These are phyloP conservation scores for Ephestia elutella DNA, from an alignment of 1,140 invertebrate species.

Conservation along the genomic window DNA sequence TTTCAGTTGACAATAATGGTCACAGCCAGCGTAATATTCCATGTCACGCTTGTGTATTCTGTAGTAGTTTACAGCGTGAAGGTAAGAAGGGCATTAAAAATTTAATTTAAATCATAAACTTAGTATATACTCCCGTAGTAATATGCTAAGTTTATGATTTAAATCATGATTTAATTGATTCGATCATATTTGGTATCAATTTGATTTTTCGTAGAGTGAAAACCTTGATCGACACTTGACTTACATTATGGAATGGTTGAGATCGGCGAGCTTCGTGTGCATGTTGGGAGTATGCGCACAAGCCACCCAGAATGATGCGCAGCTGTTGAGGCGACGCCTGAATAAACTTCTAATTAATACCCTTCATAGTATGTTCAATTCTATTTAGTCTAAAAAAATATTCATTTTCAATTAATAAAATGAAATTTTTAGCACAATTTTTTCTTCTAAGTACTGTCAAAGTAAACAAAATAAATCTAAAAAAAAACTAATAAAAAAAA, in stretches of 20 bases:
- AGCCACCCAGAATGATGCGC: not conserved
- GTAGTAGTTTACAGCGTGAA: not conserved
- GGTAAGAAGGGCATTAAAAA: not conserved
- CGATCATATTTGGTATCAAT: too few relatives aligned
- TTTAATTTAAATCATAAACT: not conserved
- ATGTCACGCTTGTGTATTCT: conserved; percentile 11
- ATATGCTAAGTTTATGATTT: too few relatives aligned
- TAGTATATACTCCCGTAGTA: too few relatives aligned
- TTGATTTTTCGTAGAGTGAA: not conserved
- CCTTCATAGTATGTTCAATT: not conserved
- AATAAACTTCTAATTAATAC: not conserved
- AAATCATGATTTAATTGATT: too few relatives aligned
- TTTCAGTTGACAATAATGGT: conserved; percentile 28
- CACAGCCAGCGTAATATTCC: conserved; percentile 7
- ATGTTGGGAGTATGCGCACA: conserved; percentile 3
- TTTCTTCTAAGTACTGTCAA: too few relatives aligned
- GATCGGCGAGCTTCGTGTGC: not conserved
- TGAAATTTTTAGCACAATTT: too few relatives aligned
- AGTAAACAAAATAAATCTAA: too few relatives aligned
- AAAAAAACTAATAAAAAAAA: too few relatives aligned
- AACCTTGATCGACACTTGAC: not conserved
- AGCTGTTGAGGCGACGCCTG: not conserved
- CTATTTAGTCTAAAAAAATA: too few relatives aligned
- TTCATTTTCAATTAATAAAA: too few relatives aligned
- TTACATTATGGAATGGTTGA: not conserved